Evolutionary conservation across 2,797 vertebrate genomes (phyloP).

Genomic region (Thalassophryne amazonica): DNA sequence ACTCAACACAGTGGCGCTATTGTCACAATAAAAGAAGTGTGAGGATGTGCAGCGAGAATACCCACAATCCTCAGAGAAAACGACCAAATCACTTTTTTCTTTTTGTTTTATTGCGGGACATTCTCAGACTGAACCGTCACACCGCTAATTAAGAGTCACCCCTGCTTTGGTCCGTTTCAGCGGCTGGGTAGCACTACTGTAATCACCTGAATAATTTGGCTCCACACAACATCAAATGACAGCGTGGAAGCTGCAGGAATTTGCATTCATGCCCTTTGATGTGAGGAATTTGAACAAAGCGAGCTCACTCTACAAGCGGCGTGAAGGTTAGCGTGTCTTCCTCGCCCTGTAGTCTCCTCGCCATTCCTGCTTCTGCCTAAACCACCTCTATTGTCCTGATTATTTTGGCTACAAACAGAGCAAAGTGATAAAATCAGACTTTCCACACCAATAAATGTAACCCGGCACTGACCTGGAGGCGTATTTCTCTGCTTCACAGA

Average conservation of each 20-base stretch:
- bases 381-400: slow-evolving; percentile 45
- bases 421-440: slow-evolving; percentile 43
- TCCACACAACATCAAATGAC: slow-evolving; percentile 74
- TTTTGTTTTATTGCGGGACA: slow-evolving; percentile 63
- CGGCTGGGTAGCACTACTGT: slow-evolving; percentile 61
- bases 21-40: slow-evolving; percentile 59
- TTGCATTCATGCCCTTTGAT: slow-evolving; percentile 78
- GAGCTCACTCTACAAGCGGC: slow-evolving; percentile 41
- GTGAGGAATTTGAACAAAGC: slow-evolving; percentile 73
- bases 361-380: slow-evolving; percentile 22
- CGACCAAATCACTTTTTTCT: slow-evolving; percentile 78
- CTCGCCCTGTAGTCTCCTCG: slow-evolving; percentile 14
- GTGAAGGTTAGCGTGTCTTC: slow-evolving; percentile 65
- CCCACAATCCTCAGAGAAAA: slow-evolving; percentile 65
- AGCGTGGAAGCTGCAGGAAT: slow-evolving; percentile 68
- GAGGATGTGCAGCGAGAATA: slow-evolving; percentile 52
- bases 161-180: slow-evolving; percentile 61
- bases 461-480: slow-evolving; percentile 35
- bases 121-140: slow-evolving; percentile 72
- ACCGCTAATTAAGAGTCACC: slow-evolving; percentile 74
- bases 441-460: slow-evolving; percentile 44
- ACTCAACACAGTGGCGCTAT: slow-evolving; percentile 55
- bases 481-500: slow-evolving; percentile 44
- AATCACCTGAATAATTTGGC: slow-evolving; percentile 74
- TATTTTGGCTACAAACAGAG: slow-evolving; percentile 62